Conservation (phyloP, 2,113 vertebrate species). For the Tachuris rubrigastra region DNA sequence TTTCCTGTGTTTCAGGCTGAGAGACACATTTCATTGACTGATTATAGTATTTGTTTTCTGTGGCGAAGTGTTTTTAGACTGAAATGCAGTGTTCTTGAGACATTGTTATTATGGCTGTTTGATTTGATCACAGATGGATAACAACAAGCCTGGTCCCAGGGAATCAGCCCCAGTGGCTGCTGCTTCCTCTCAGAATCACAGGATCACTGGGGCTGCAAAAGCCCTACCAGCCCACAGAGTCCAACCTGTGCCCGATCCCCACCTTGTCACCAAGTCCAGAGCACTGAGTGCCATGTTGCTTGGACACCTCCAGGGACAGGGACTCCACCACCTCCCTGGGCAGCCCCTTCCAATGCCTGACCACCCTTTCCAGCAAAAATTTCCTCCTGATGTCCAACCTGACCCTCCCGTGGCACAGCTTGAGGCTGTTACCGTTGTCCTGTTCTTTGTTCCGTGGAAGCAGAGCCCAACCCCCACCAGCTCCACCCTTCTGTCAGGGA, state of each 20-base stretch:
- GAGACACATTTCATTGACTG: background rate
- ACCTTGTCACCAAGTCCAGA: background rate
- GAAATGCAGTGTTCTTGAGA: background rate
- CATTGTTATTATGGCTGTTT: background rate
- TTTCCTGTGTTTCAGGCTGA: background rate
- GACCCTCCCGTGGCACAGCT: background rate
- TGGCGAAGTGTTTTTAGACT: background rate
- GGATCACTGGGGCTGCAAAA: background rate
- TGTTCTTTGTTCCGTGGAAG: background rate
- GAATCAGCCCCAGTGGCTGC: background rate
- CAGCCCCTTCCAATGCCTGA: background rate
- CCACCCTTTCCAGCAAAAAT: background rate
- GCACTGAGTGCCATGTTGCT: background rate
- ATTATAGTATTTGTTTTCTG: background rate
- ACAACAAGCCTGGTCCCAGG: background rate
- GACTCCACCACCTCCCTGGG: background rate
- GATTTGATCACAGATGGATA: background rate
- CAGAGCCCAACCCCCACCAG: background rate
- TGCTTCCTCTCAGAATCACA: background rate
- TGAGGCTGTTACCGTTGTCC: background rate
- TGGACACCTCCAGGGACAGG: background rate
- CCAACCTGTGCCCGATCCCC: accelerated
- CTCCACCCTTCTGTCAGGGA: background rate
- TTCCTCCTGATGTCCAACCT: background rate
- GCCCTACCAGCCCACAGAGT: accelerated